Percentiles rank a stretch among this genome's conserved stretches.
phyloP scores from a whole-genome alignment of 2,113 vertebrate species.

The Speoplatyrhinus poulsoni region DNA sequence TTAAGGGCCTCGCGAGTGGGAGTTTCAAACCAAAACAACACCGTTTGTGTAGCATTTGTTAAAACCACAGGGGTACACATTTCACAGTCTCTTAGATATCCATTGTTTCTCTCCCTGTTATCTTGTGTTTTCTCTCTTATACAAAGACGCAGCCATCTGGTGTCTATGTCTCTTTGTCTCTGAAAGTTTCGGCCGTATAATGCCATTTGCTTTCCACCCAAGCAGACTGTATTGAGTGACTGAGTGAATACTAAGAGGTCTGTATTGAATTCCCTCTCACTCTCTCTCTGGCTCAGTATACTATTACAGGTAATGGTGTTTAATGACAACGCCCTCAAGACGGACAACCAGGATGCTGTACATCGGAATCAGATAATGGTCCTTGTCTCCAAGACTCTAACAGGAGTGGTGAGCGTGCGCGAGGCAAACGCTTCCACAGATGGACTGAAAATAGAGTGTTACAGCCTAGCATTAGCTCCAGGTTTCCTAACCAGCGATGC shows the following conservation, averaged over 20 bases:
- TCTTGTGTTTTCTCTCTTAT: no score
- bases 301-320: slow-evolving; percentile 64
- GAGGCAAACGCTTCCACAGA: slow-evolving; percentile 24
- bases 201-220: slow-evolving; percentile 11
- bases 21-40: no score
- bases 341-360: slow-evolving; percentile 40
- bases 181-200: slow-evolving; percentile 8
- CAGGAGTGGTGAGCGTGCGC: slow-evolving; percentile 28
- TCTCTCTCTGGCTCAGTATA: slow-evolving; percentile 31
- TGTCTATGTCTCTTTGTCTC: not conserved
- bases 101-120: no score
- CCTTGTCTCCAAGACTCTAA: slow-evolving; percentile 28
- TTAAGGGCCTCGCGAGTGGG: no score
- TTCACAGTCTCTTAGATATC: no score
- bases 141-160: not conserved
- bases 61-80: no score
- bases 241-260: slow-evolving; percentile 39
- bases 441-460: not conserved
- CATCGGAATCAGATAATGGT: slow-evolving; percentile 47
- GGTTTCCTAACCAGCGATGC: not conserved
- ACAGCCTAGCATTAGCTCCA: not conserved
- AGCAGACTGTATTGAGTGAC: slow-evolving; percentile 32
- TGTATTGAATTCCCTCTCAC: slow-evolving; percentile 53
- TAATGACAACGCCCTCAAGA: slow-evolving; percentile 43
- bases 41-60: no score